These are phyloP conservation scores for Electrophaes corylata DNA, from an alignment of 2,888 invertebrate genomes.

Conservation along the genomic window DNA sequence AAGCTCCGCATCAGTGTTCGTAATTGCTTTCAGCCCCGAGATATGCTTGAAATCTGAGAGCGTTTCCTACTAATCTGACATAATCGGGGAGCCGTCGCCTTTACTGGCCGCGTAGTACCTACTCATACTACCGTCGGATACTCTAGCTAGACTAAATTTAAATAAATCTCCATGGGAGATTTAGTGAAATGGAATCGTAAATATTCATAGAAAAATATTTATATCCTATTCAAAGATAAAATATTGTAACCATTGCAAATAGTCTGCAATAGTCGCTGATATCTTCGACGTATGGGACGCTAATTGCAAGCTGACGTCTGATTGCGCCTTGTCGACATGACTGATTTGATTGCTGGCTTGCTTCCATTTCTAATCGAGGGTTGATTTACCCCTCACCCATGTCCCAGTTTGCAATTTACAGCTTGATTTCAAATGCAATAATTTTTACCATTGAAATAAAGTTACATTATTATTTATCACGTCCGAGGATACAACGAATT, in stretches of 20 bases:
- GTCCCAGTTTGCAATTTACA: conserved; percentile 29
- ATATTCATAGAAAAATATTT: conserved; percentile 33
- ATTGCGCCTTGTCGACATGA: conserved; percentile 61
- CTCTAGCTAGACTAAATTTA: conserved; percentile 43
- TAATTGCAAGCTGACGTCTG: conserved; percentile 58
- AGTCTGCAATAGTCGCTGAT: conserved; percentile 3
- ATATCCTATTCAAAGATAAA: conserved; percentile 11
- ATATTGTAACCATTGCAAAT: conserved; percentile 15
- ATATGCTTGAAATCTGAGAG: conserved; percentile 26
- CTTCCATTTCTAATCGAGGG: conserved; percentile 40
- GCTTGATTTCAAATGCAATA: conserved; percentile 27
- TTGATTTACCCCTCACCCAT: conserved; percentile 38
- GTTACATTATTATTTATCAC: neutral
- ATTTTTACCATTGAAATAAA: conserved; percentile 3
- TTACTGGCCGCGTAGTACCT: conserved; percentile 23
- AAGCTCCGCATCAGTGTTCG: conserved; percentile 22
- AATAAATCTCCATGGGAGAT: conserved; percentile 41
- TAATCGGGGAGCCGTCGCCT: conserved; percentile 40
- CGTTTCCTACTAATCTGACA: conserved; percentile 44
- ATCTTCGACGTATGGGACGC: conserved; percentile 41
- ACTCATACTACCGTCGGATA: conserved; percentile 8
- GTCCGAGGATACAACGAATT: conserved; percentile 15
- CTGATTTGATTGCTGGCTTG: conserved; percentile 61
- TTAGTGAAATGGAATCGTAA: conserved; percentile 37
- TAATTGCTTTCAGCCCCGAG: conserved; percentile 29